These are phyloP conservation scores for Rotaria macrura DNA, from an alignment of 2,888 invertebrate genomes.

Conservation along the genomic window DNA sequence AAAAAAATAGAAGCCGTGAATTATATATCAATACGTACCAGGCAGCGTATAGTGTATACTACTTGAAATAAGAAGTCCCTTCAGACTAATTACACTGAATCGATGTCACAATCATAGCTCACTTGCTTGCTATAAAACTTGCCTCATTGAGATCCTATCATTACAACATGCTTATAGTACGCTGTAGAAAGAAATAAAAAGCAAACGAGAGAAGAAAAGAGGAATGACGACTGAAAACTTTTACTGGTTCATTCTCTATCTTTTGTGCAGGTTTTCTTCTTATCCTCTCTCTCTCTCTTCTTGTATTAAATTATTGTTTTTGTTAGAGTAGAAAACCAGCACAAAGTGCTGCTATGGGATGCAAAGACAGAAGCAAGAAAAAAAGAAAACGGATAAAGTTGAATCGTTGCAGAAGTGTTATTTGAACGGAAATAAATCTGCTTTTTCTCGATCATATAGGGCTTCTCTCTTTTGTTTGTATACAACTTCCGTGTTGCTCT, in stretches of 20 bases:
- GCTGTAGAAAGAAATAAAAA: neutral
- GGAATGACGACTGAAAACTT: neutral
- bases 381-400: neutral
- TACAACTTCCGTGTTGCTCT: neutral
- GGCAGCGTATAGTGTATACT: neutral
- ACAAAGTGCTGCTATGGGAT: neutral
- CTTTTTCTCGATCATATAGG: neutral
- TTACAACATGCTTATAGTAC: neutral
- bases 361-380: neutral
- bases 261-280: neutral
- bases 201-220: neutral
- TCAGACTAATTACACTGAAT: neutral
- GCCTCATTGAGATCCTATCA: neutral
- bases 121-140: neutral
- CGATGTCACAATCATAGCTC: neutral
- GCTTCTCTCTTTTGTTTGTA: neutral
- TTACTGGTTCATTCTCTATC: neutral
- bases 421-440: neutral
- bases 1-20: neutral
- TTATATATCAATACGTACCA: neutral
- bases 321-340: neutral
- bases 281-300: neutral
- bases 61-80: neutral
- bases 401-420: neutral
- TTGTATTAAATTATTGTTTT: neutral